Percentiles rank a stretch among this genome's conserved stretches.
Evolutionary conservation across 2,888 invertebrate species (phyloP).

Genomic region (Meteorus colon): DNA sequence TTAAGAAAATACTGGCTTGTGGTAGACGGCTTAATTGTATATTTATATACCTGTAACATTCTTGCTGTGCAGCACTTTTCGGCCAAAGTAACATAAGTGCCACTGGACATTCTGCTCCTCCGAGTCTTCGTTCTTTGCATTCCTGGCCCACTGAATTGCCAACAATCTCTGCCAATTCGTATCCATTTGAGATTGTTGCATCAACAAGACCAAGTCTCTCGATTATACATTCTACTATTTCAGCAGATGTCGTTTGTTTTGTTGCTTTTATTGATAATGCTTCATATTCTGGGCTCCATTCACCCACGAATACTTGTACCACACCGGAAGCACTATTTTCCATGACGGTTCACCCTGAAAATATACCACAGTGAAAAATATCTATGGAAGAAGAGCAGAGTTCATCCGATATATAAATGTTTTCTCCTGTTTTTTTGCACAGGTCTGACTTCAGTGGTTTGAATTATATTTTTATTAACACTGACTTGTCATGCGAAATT

Average conservation of each 20-base stretch:
- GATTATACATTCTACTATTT: conserved; percentile 92
- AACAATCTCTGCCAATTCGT: conserved; percentile 91
- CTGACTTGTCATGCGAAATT: conserved; percentile 42
- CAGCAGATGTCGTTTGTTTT: conserved; percentile 92
- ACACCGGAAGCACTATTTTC: conserved; percentile 70
- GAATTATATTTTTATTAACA: conserved; percentile 33
- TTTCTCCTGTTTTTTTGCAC: conserved; percentile 12
- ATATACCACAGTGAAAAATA: conserved; percentile 25
- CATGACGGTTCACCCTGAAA: conserved; percentile 63
- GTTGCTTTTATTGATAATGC: conserved; percentile 92
- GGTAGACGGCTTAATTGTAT: neutral
- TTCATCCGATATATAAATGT: neutral
- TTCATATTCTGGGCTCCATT: conserved; percentile 90
- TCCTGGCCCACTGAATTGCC: conserved; percentile 90
- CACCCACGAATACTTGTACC: conserved; percentile 89
- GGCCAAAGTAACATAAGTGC: conserved; percentile 90
- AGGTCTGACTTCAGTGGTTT: conserved; percentile 8
- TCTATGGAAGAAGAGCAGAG: neutral
- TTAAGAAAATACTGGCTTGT: too few species aligned
- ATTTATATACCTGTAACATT: conserved; percentile 72
- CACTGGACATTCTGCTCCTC: conserved; percentile 86
- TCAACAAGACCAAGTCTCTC: conserved; percentile 80
- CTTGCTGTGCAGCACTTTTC: conserved; percentile 75
- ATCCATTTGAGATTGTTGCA: conserved; percentile 76
- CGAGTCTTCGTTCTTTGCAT: conserved; percentile 93